Percentiles rank a stretch among this genome's conserved stretches.
Conservation (phyloP, 2,888 invertebrate species). For the Phalera bucephala region DNA sequence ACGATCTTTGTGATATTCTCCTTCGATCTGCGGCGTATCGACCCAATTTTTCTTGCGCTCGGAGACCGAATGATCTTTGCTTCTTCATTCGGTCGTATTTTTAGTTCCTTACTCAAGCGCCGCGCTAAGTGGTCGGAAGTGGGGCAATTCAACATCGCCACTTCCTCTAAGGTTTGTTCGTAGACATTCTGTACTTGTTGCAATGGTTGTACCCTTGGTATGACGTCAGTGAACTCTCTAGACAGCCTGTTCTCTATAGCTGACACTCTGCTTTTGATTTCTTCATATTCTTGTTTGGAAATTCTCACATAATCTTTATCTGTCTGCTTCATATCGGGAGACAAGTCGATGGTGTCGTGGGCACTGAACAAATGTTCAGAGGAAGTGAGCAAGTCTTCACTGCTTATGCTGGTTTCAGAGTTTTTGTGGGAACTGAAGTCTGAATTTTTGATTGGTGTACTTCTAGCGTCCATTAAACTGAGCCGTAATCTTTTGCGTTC, state of each 20-base stretch:
- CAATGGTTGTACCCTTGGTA: conserved; percentile 76
- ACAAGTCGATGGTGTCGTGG: conserved; percentile 72
- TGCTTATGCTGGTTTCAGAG: conserved; percentile 68
- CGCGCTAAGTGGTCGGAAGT: conserved; percentile 88
- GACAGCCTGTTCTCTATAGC: conserved; percentile 88
- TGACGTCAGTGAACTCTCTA: conserved; percentile 84
- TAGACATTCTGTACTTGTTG: conserved; percentile 88
- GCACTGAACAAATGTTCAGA: conserved; percentile 71
- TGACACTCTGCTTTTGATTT: conserved; percentile 88
- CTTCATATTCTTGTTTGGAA: conserved; percentile 89
- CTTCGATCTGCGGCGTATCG: conserved; percentile 87
- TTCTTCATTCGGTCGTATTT: conserved; percentile 87
- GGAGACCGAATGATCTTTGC: conserved; percentile 89
- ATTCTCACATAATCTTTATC: conserved; percentile 86
- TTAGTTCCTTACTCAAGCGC: conserved; percentile 87
- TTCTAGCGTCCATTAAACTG: conserved; percentile 70
- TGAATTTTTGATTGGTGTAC: conserved; percentile 64
- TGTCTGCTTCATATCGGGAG: conserved; percentile 63
- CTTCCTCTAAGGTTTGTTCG: conserved; percentile 88
- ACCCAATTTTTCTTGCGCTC: conserved; percentile 91
- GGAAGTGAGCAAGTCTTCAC: conserved; percentile 71
- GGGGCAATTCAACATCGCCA: conserved; percentile 84
- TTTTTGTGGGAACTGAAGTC: conserved; percentile 63
- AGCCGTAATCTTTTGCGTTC: conserved; percentile 75
- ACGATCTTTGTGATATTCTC: conserved; percentile 83